Conservation (phyloP, 2,113 vertebrate species). For the Stegostoma tigrinum region DNA sequence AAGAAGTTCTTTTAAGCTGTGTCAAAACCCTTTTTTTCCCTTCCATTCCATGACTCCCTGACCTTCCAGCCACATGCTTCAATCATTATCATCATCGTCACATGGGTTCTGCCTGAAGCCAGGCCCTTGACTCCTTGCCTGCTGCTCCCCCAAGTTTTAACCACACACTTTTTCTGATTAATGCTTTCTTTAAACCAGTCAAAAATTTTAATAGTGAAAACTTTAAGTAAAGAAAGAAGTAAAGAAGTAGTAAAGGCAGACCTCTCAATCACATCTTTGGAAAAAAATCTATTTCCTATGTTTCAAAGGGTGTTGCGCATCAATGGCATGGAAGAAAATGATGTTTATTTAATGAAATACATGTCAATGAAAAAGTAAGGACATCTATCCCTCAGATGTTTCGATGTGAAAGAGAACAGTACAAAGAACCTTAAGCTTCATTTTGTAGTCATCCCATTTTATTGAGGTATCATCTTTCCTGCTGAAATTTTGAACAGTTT, state of each 20-base stretch:
- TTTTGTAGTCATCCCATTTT: neutral
- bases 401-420: neutral
- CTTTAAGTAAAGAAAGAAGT: neutral
- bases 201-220: neutral
- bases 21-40: neutral
- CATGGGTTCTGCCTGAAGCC: neutral
- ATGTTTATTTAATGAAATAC: neutral
- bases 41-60: neutral
- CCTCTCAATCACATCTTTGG: neutral
- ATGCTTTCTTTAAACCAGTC: neutral
- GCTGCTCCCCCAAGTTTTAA: neutral
- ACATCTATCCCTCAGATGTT: too few relatives aligned
- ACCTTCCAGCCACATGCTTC: neutral
- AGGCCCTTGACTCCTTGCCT: neutral
- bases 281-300: neutral
- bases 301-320: neutral
- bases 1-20: neutral
- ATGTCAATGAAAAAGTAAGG: too few relatives aligned
- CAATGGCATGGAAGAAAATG: neutral
- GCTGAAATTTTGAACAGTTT: neutral
- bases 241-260: neutral
- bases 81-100: neutral
- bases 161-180: neutral
- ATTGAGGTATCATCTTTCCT: neutral
- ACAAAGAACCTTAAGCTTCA: neutral